A percentile compares a stretch with the other conserved stretches of the same genome.
These are phyloP conservation scores for Labroides dimidiatus DNA, from an alignment of 2,797 vertebrate genomes.

Conservation along the genomic window DNA sequence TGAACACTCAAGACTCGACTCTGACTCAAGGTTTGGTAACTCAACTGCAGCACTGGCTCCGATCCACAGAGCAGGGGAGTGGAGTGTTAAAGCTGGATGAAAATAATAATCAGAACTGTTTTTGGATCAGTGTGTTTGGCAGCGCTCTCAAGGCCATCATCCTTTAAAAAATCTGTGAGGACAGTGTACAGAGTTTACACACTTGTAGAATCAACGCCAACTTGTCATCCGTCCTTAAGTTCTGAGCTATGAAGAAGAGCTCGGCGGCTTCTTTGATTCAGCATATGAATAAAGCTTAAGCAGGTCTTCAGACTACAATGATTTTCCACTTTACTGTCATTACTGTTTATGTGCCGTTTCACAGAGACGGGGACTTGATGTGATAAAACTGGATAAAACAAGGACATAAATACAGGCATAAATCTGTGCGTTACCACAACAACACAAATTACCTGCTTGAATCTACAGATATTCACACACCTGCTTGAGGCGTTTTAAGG, in stretches of 20 bases:
- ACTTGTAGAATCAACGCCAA: background rate
- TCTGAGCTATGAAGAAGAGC: background rate
- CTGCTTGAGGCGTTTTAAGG: background rate
- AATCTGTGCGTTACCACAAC: slow-evolving; percentile 4
- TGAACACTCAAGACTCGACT: too few species aligned
- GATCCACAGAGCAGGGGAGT: too few species aligned
- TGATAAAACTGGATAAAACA: background rate
- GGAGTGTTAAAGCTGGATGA: too few species aligned
- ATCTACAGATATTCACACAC: slow-evolving; percentile 15
- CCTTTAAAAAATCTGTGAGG: background rate
- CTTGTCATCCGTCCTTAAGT: background rate
- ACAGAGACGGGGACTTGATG: background rate
- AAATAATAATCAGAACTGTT: too few species aligned
- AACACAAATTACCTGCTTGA: slow-evolving; percentile 1
- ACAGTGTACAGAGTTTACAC: too few species aligned
- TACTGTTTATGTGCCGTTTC: background rate
- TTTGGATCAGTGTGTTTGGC: background rate
- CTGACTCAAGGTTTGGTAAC: too few species aligned
- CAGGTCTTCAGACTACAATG: background rate
- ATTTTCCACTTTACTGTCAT: slow-evolving; percentile 16
- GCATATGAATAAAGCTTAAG: background rate
- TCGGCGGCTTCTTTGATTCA: background rate
- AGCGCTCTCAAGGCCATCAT: background rate
- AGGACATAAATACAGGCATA: background rate
- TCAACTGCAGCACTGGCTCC: too few species aligned